Base-by-base conservation (phyloP, 2,113 vertebrate genomes). In the Leucoraja erinaceus region DNA sequence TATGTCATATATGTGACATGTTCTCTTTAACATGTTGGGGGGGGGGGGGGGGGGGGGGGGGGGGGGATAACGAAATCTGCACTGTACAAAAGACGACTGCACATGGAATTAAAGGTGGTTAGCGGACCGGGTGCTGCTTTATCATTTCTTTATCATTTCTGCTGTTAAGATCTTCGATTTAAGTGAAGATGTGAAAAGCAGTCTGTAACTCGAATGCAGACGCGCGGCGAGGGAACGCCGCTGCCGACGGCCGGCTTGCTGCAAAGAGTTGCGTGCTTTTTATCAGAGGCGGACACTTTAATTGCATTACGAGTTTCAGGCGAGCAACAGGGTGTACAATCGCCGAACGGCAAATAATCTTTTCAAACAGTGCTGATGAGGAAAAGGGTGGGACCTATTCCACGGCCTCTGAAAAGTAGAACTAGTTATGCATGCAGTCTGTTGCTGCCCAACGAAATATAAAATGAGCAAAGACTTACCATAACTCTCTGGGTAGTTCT, bases 361-460 rank as follows among this genome's bases (percentile, higher is more conserved):
- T 63, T n/a, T 88, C 83, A 31, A 63, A 88, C 83, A 63, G 83
- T 88, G 63, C 83, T 63, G 83, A n/a, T 31, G n/a, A 63, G 83
- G 28, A 66, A 88, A 31, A 31, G 83, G 83, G 83, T 63, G 83
- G 83, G 59, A 33, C 59, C 4, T 63, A 12, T 88, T 88, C 28
- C 59, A 12, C 56, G 28, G 83, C 56, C 28, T 6, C 83, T 31
- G 59, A 88, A 88, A 88, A 63, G 63, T 63, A 31, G 28, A 86
- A n/a, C 83, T 12, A 31, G 12, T 31, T 63, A 1, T 12, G 8
- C 83, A 72, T 72, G 70, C 70, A 61, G 10, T 61, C 81, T 59
- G 59, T 59, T 59, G 54, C 25, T 86, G 81, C 22, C 54, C 81
- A 63, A 66, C 5, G 59, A 88, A n/a, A 31, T 63, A n/a, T 66